Evolutionary conservation across 2,797 vertebrate genomes (phyloP), one percentile per base, ranked within the genome.

Genomic region (Eulemur rubriventer): DNA sequence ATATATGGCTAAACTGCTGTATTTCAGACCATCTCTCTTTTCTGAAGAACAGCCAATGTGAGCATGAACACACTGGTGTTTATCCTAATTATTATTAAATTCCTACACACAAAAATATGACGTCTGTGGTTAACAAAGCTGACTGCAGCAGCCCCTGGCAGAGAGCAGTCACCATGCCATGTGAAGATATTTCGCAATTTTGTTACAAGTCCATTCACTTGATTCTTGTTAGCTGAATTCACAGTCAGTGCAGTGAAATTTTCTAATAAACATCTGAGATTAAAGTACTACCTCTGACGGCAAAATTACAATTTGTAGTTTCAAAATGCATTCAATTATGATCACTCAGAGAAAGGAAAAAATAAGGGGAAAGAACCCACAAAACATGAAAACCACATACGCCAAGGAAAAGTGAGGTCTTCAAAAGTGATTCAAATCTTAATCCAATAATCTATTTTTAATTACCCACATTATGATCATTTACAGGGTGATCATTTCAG

Each of bases 401-500:
- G 72, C 81, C 73, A 95, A 97, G 97, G 79, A 98, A 98, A 97
- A 97, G 92, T 91, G 93, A 98, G 89, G 75, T 87, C 96, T 97
- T 96, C 50, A 30, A 95, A 98, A 97, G 96, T 95, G 55, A 97
- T 94, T 98, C 94, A 96, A 96, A 97, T 97, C 94, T 97, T 98
- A 98, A 98, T 98, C 97, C 98, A 97, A 93, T 98, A 97, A 98
- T 98, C 98, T 98, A 91, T 72, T 97, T 97, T 97, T 98, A 98
- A 98, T 98, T 97, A 96, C 75, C 86, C 91, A 89, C 92, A 95
- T 96, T 97, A 96, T 50, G 73, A 96, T 96, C 89, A 76, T 93
- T 97, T 93, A 94, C 96, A 95, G 94, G 96, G 96, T 98, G 98
- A 98, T 98, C 91, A 0, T 97, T 98, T 98, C 97, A 97, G 95